Evolutionary conservation across 2,113 vertebrate genomes (phyloP).

Genomic region (Microcebus jonahi): DNA sequence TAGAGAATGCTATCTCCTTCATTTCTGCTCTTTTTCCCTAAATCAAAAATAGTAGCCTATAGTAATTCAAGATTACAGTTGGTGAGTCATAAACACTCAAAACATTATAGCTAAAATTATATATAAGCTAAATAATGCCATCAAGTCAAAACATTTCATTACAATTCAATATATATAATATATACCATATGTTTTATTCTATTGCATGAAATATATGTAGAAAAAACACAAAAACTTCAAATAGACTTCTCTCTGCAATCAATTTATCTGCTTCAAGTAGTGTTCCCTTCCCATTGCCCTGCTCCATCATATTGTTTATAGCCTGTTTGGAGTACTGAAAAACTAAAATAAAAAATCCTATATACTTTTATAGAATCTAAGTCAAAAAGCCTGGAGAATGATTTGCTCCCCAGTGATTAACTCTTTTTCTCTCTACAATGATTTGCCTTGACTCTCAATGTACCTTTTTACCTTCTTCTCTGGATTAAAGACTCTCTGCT

Average conservation of each 20-base stretch:
- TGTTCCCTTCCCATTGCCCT: no score
- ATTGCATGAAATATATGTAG: neutral
- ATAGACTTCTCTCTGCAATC: neutral
- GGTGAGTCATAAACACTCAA: neutral
- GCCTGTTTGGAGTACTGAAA: neutral
- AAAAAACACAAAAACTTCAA: neutral
- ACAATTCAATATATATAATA: neutral
- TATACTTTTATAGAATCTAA: neutral
- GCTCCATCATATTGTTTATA: neutral
- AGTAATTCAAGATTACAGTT: neutral
- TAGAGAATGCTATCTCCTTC: neutral
- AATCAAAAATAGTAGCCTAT: neutral
- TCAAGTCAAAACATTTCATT: neutral
- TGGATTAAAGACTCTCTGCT: neutral
- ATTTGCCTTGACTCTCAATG: neutral
- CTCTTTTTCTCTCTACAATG: neutral
- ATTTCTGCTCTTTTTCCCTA: neutral
- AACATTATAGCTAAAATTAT: constrained; percentile 10
- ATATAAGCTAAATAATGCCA: neutral
- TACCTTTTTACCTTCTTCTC: neutral
- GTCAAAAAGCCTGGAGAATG: neutral
- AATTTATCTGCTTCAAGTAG: neutral
- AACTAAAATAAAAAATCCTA: neutral
- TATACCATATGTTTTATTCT: neutral
- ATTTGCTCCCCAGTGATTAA: neutral